These are phyloP conservation scores for Natrix natrix DNA, from an alignment of 2,797 vertebrate species.

Conservation along the genomic window DNA sequence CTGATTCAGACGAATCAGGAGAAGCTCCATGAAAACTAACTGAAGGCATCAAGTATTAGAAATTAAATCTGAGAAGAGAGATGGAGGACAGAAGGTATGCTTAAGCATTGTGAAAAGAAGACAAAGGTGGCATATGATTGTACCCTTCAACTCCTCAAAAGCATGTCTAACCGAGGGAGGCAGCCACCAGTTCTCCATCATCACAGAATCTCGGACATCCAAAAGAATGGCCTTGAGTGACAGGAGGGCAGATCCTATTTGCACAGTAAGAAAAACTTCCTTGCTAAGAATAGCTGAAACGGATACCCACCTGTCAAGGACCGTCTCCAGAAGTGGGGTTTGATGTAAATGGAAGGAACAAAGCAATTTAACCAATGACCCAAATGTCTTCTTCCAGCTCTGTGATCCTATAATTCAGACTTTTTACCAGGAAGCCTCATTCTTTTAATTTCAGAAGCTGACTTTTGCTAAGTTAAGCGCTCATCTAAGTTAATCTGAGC, in stretches of 20 bases:
- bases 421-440: not conserved
- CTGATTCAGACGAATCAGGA: not conserved
- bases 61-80: not conserved
- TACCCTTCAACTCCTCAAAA: not conserved
- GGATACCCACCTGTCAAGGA: not conserved
- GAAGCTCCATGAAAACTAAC: not conserved
- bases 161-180: not conserved
- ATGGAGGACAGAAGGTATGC: not conserved
- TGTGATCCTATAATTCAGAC: not conserved
- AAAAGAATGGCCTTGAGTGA: not conserved
- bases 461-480: not conserved
- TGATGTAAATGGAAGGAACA: not conserved
- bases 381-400: not conserved
- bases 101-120: not conserved
- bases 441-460: not conserved
- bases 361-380: not conserved
- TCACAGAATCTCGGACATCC: not conserved
- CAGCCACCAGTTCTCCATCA: not conserved
- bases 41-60: not conserved
- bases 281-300: not conserved
- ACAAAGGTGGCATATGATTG: not conserved
- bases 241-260: not conserved
- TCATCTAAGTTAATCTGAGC: not conserved
- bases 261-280: not conserved
- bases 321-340: not conserved